Evolutionary conservation across 2,888 invertebrate genomes (phyloP).

Genomic region (Clitarchus hookeri): DNA sequence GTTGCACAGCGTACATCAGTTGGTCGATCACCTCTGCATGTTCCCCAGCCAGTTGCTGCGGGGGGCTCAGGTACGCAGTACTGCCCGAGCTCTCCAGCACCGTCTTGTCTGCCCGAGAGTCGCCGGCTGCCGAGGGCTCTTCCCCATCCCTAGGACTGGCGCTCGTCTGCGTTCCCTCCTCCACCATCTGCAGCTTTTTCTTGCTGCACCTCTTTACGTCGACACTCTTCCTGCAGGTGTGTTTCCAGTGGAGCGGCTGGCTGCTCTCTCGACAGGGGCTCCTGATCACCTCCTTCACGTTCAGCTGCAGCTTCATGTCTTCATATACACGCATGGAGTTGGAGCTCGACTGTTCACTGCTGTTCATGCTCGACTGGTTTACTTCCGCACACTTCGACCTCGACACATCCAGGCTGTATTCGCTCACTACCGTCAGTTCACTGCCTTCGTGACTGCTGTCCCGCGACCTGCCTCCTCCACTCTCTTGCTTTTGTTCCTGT

Average conservation of each 20-base stretch:
- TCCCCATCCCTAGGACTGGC: neutral
- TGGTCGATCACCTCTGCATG: neutral
- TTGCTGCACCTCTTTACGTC: neutral
- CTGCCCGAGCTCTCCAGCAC: neutral
- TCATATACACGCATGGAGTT: neutral
- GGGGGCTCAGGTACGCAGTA: conserved; percentile 21
- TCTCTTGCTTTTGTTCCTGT: neutral
- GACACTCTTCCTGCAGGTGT: neutral
- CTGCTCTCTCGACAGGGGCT: neutral
- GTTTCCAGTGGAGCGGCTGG: neutral
- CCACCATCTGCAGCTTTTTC: neutral
- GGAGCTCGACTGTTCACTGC: conserved; percentile 12
- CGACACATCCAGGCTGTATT: conserved; percentile 16
- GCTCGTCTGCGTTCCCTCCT: neutral
- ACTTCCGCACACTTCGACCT: neutral
- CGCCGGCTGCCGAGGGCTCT: neutral
- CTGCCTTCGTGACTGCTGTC: conserved; percentile 8
- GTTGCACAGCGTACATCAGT: neutral
- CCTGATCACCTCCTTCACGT: neutral
- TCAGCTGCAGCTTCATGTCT: neutral
- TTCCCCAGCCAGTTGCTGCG: neutral
- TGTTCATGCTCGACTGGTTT: neutral
- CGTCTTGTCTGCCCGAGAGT: neutral
- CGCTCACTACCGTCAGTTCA: neutral
- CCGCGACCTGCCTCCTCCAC: neutral